phyloP scores from a whole-genome alignment of 2,888 invertebrate species.

The Beris chalybata region DNA sequence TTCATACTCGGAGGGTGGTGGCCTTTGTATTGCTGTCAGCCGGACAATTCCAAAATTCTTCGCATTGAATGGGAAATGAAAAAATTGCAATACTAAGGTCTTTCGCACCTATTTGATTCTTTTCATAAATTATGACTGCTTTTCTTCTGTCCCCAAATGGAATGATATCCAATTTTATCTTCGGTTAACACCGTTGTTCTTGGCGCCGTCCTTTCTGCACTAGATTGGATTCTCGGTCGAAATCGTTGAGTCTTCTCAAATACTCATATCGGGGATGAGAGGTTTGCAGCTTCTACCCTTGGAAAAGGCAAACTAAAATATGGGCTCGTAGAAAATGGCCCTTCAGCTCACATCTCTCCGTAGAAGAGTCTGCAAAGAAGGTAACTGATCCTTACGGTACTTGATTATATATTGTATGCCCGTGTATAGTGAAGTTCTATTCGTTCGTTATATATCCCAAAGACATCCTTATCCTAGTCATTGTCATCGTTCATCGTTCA shows the following conservation, averaged over 20 bases:
- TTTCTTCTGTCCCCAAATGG: constrained; percentile 29
- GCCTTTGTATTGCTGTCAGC: constrained; percentile 14
- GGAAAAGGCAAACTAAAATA: not conserved
- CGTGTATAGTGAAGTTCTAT: not conserved
- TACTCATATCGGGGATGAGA: not conserved
- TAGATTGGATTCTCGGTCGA: not conserved
- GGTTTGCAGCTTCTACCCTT: not conserved
- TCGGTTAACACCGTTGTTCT: constrained; percentile 18
- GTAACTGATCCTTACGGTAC: constrained; percentile 10
- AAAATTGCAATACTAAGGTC: constrained; percentile 25
- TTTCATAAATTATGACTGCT: constrained; percentile 37
- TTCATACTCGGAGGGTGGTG: constrained; percentile 31
- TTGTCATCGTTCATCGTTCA: constrained; percentile 33
- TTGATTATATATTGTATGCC: not conserved
- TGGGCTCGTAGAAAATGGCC: not conserved
- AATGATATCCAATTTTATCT: constrained; percentile 36
- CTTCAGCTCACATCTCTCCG: too few species aligned
- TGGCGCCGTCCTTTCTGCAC: constrained; percentile 7
- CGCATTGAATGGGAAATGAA: constrained; percentile 15
- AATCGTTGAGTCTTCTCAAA: not conserved
- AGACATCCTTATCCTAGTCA: constrained; percentile 29
- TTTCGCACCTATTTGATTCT: constrained; percentile 39
- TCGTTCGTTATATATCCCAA: constrained; percentile 18
- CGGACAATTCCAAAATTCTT: constrained; percentile 10
- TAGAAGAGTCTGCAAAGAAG: constrained; percentile 3